Conservation (phyloP, 2,888 invertebrate genomes). For the Phyto melanocephala region DNA sequence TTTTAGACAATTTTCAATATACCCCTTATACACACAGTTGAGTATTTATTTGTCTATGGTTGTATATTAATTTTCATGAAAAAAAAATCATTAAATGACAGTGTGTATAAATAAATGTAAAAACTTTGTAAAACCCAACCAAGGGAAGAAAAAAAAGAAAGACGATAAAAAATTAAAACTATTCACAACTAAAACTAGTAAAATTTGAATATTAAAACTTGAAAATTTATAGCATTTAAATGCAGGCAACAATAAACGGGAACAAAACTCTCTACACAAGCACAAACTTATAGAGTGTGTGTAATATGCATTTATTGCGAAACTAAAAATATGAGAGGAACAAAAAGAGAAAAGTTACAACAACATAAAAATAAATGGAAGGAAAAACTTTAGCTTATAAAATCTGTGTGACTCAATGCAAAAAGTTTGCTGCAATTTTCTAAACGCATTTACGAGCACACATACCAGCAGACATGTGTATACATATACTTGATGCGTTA, state of each 20-base stretch:
- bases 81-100: constrained; percentile 26
- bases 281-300: not conserved
- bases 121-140: constrained; percentile 41
- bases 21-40: not conserved
- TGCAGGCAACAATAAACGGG: constrained; percentile 25
- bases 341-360: not conserved
- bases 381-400: constrained; percentile 49
- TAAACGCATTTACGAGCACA: not conserved
- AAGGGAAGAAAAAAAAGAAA: not conserved
- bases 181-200: constrained; percentile 24
- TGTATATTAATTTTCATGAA: not conserved
- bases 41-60: not conserved
- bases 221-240: constrained; percentile 57
- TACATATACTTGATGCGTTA: constrained; percentile 1
- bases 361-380: constrained; percentile 16
- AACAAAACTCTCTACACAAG: not conserved
- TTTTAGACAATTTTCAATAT: not conserved
- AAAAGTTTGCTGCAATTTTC: constrained; percentile 52
- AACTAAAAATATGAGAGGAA: constrained; percentile 1
- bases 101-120: constrained; percentile 21
- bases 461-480: not conserved
- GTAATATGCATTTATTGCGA: not conserved
- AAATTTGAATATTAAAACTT: constrained; percentile 61
- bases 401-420: constrained; percentile 61
- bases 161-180: not conserved